Percentiles rank a stretch among this genome's conserved stretches.
Conservation (phyloP, 2,888 invertebrate species). For the Pterobdella sp. region DNA sequence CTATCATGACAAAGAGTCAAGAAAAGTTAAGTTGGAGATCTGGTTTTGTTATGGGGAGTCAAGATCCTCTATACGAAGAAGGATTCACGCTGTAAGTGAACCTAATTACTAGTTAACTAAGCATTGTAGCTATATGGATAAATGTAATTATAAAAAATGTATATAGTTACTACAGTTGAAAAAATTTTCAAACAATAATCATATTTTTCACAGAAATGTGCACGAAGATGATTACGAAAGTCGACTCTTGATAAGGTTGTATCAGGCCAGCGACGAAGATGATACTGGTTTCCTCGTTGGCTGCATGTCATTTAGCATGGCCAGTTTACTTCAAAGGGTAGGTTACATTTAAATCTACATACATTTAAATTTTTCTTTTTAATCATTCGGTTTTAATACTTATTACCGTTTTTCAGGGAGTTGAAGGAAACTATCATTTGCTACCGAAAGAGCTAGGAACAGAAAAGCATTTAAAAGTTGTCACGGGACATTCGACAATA, state of each 20-base stretch:
- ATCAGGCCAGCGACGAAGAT: not conserved
- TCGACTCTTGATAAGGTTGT: not conserved
- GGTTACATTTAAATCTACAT: not conserved
- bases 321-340: not conserved
- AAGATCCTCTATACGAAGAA: not conserved
- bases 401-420: not conserved
- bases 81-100: conserved; percentile 2
- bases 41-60: conserved; percentile 3
- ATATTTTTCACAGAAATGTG: not conserved
- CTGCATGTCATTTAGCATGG: conserved; percentile 1
- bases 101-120: not conserved
- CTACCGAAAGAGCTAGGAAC: not conserved
- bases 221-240: not conserved
- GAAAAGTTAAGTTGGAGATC: not conserved
- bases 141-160: not conserved
- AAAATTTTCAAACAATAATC: not conserved
- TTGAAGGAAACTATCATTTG: conserved; percentile 5
- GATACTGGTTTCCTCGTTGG: conserved; percentile 3
- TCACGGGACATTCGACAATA: not conserved
- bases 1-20: not conserved
- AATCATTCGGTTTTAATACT: not conserved
- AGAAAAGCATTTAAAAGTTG: not conserved
- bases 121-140: not conserved
- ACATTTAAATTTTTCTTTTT: not conserved
- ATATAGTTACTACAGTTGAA: not conserved